Base-by-base conservation (phyloP, 1,140 invertebrate species). In the Conus betulinus region DNA sequence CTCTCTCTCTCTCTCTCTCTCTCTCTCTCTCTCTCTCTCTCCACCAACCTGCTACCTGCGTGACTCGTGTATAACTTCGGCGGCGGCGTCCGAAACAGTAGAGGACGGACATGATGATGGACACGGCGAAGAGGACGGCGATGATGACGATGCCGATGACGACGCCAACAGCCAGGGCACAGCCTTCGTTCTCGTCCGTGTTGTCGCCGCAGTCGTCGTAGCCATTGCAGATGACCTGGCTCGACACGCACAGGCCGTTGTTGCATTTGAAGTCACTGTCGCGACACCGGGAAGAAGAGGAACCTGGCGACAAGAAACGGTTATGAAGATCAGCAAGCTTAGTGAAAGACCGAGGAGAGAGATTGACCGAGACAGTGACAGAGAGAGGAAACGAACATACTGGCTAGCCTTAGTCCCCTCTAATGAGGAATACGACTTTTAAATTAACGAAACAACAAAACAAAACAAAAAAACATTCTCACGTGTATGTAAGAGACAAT, bases 161-260 rank as follows among this genome's bases (percentile, higher is more conserved):
- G 10, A 86, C 88, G 11, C 79, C 85, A 25, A 55, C 71, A 23
- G 76, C 81, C 17, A 90, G 78, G 7, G 25, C 51, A 23, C 84
- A 87, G 20, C 85, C 85, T 6, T 76, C 76, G 6, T 53, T 27
- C 79, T 92, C 91, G 88, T 92, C 91, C 51, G 87, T 86, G 88
- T 90, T 83, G 87, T 92, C 91, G 39, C 90, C 91, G 78, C 91
- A 92, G 87, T 92, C 89, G 88, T 92, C 88, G 89, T 90, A 91
- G 23, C 88, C 89, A 74, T 92, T 89, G 63, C 91, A 92, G 3
- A 57, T 79, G 60, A 91, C 55, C 27, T 74, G 55, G 20, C 67
- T 67, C 53, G 88, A 71, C 25, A 92, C 87, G 87, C 91, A 92
- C 7, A 86, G 76, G 3, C 84, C 82, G 83, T 91, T 91, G 60